Conservation (phyloP, 1,140 invertebrate genomes). For the Drosophila yakuba region DNA sequence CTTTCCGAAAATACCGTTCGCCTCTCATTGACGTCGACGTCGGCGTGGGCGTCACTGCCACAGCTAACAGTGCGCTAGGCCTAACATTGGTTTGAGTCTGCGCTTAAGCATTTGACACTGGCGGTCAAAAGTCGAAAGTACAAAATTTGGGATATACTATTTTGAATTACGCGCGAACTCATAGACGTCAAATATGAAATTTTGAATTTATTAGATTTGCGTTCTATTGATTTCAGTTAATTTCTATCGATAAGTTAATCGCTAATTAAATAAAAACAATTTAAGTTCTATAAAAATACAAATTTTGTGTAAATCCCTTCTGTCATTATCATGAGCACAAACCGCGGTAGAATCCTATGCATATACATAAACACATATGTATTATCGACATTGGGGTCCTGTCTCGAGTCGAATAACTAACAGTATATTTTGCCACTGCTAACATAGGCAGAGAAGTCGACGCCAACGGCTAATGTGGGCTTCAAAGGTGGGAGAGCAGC, state of each 20-base stretch:
- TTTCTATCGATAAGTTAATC: too few relatives aligned
- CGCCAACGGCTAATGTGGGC: background rate
- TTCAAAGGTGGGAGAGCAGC: conserved; percentile 14
- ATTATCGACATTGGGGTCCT: background rate
- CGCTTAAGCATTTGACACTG: background rate
- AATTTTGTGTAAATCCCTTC: too few relatives aligned
- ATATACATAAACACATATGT: too few relatives aligned
- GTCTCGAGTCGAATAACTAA: too few relatives aligned
- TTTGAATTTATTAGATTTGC: too few relatives aligned
- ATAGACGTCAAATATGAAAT: too few relatives aligned
- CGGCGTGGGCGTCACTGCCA: conserved; percentile 9
- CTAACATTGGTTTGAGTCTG: conserved; percentile 15
- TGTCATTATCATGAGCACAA: background rate
- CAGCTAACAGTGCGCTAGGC: background rate
- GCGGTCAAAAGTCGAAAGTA: too few relatives aligned
- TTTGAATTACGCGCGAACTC: too few relatives aligned
- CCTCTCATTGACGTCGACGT: background rate
- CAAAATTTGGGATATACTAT: too few relatives aligned
- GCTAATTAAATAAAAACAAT: too few relatives aligned
- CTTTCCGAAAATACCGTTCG: conserved; percentile 6
- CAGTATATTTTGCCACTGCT: background rate
- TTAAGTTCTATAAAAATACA: too few relatives aligned
- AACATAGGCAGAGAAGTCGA: conserved; percentile 12
- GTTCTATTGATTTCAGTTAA: too few relatives aligned
- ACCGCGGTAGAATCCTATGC: background rate